Evolutionary conservation across 2,797 vertebrate genomes (phyloP).

Genomic region (Oryzias dopingdopingensis): DNA sequence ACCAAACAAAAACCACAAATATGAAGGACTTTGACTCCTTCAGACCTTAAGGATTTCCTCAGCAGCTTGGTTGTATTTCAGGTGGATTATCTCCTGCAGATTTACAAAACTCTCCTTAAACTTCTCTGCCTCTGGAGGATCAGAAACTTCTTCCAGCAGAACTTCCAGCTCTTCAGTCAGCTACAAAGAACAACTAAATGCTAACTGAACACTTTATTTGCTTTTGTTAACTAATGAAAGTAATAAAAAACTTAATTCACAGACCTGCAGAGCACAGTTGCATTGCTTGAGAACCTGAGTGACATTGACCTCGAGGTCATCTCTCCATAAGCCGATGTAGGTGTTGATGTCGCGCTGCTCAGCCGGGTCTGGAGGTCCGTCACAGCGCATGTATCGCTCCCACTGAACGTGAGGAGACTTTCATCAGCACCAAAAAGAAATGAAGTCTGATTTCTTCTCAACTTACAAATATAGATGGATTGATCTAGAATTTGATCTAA

Average conservation of each 20-base stretch:
- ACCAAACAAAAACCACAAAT: background rate
- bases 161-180: slow-evolving; percentile 82
- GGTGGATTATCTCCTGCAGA: slow-evolving; percentile 79
- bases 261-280: slow-evolving; percentile 79
- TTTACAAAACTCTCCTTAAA: slow-evolving; percentile 74
- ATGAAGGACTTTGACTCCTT: background rate
- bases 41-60: slow-evolving; percentile 85
- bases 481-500: no score
- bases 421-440: no score
- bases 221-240: background rate
- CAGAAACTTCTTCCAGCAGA: slow-evolving; percentile 69
- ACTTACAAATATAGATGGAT: no score
- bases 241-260: slow-evolving; percentile 19
- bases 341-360: slow-evolving; percentile 83
- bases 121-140: slow-evolving; percentile 41
- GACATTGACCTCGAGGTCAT: slow-evolving; percentile 76
- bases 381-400: slow-evolving; percentile 84
- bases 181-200: slow-evolving; percentile 56
- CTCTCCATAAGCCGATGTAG: slow-evolving; percentile 86
- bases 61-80: slow-evolving; percentile 77
- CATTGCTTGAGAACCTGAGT: slow-evolving; percentile 76
- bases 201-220: background rate
- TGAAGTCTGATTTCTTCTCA: no score
- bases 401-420: slow-evolving; percentile 76
- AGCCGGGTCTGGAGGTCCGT: slow-evolving; percentile 85